phyloP scores from a whole-genome alignment of 2,113 vertebrate genomes.

The Calyptomena viridis region DNA sequence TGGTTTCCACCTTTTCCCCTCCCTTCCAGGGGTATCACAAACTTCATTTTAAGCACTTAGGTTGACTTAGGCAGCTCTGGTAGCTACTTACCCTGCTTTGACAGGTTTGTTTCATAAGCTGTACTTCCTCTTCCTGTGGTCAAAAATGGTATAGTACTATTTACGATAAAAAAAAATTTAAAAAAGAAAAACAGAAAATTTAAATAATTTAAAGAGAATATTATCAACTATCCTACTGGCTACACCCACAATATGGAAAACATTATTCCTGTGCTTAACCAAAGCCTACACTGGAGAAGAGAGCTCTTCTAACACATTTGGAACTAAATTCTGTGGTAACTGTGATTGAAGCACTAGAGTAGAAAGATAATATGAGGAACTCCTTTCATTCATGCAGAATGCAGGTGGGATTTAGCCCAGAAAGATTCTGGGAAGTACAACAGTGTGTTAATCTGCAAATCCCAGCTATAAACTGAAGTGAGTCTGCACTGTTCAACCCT shows the following conservation, averaged over 20 bases:
- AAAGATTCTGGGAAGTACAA: not conserved
- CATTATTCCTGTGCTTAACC: not conserved
- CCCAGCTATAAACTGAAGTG: not conserved
- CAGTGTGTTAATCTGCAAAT: slow-evolving; percentile 20
- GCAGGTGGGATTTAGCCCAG: not conserved
- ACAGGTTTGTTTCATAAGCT: not conserved
- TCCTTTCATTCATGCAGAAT: not conserved
- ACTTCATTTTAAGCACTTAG: not conserved
- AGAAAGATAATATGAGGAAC: not conserved
- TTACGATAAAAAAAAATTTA: not conserved
- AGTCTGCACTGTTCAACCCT: not conserved
- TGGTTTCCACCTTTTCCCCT: not conserved
- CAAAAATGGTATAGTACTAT: not conserved
- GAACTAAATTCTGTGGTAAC: not conserved
- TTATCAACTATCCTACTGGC: not conserved
- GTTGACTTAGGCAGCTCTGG: not conserved
- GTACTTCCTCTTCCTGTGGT: not conserved
- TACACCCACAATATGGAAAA: not conserved
- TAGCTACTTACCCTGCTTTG: not conserved
- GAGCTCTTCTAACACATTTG: not conserved
- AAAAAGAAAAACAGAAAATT: not conserved
- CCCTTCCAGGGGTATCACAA: not conserved
- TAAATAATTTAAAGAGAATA: not conserved
- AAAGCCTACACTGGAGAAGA: not conserved
- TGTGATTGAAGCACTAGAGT: not conserved